phyloP scores from a whole-genome alignment of 2,888 invertebrate genomes.

The Alloplasta piceator region DNA sequence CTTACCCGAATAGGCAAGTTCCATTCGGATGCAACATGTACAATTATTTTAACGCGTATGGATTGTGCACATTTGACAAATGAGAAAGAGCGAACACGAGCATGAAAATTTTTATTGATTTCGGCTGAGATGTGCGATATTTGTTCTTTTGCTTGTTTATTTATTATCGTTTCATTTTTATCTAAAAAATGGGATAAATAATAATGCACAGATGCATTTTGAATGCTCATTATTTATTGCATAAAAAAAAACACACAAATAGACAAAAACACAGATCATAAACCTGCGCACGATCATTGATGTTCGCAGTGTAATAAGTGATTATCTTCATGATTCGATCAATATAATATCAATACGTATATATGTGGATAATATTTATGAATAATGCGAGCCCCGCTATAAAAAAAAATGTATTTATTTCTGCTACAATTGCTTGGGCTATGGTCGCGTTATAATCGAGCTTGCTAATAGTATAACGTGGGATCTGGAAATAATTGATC shows the following conservation, averaged over 20 bases:
- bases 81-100: slow-evolving; percentile 65
- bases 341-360: too few species aligned
- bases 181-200: slow-evolving; percentile 77
- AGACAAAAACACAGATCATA: slow-evolving; percentile 47
- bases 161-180: slow-evolving; percentile 46
- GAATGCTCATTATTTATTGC: slow-evolving; percentile 48
- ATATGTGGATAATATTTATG: too few species aligned
- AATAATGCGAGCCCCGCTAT: slow-evolving; percentile 71
- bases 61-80: slow-evolving; percentile 64
- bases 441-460: slow-evolving; percentile 50
- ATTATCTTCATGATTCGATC: slow-evolving; percentile 34
- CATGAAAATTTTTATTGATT: slow-evolving; percentile 60
- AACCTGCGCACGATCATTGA: slow-evolving; percentile 30
- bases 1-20: slow-evolving; percentile 78
- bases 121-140: slow-evolving; percentile 66
- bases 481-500: slow-evolving; percentile 82
- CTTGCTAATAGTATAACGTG: slow-evolving; percentile 69
- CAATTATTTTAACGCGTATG: slow-evolving; percentile 42
- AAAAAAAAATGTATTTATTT: slow-evolving; percentile 69
- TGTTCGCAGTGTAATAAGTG: slow-evolving; percentile 56
- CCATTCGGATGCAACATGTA: slow-evolving; percentile 51
- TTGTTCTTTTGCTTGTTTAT: slow-evolving; percentile 53
- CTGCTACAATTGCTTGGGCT: slow-evolving; percentile 68
- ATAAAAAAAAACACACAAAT: slow-evolving; percentile 43
- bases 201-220: slow-evolving; percentile 80